These are phyloP conservation scores for Mactromeris polynyma DNA, from an alignment of 2,888 invertebrate genomes.

Conservation along the genomic window DNA sequence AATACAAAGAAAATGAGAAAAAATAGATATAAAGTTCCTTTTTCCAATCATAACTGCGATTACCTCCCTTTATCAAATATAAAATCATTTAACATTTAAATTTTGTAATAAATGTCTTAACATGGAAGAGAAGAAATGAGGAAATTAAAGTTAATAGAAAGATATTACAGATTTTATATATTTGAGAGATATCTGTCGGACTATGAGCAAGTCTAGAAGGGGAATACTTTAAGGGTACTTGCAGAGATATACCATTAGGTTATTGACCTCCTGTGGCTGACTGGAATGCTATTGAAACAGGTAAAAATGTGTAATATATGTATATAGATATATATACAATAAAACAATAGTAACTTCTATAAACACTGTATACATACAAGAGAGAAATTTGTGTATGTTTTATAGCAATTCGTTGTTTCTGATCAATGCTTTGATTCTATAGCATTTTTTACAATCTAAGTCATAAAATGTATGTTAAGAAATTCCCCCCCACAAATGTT, in stretches of 20 bases:
- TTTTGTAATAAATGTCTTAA: too few species aligned
- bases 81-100: neutral
- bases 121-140: too few species aligned
- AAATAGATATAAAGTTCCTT: too few species aligned
- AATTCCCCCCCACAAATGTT: too few species aligned
- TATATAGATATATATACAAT: conserved; percentile 9
- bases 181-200: neutral
- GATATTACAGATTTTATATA: neutral
- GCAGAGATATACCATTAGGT: neutral
- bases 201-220: neutral
- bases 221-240: neutral
- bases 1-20: too few species aligned
- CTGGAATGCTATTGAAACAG: conserved; percentile 15
- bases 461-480: too few species aligned
- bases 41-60: neutral
- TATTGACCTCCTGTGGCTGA: neutral
- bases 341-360: neutral
- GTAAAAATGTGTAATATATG: neutral
- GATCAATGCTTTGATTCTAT: neutral
- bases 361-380: neutral
- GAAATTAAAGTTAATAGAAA: neutral
- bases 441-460: too few species aligned
- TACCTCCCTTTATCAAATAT: neutral
- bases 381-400: neutral
- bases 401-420: neutral